Conservation (phyloP, 2,888 invertebrate genomes). For the Morpho deidamia region DNA sequence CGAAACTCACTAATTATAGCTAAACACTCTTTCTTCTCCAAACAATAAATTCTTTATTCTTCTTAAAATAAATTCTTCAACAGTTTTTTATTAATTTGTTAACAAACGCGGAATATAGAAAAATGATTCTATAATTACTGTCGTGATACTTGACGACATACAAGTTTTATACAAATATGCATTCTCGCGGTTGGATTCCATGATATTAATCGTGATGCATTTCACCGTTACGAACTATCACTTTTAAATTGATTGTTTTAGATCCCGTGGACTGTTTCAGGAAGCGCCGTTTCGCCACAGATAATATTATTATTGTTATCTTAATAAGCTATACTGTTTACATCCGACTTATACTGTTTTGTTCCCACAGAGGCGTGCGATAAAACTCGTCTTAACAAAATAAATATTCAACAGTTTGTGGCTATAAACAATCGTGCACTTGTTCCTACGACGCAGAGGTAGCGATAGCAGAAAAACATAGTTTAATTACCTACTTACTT, state of each 20-base stretch:
- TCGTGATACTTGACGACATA: no score
- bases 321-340: slow-evolving; percentile 38
- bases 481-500: background rate
- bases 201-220: no score
- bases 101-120: no score
- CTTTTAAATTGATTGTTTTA: background rate
- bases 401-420: slow-evolving; percentile 71
- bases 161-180: no score
- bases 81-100: no score
- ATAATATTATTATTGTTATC: slow-evolving; percentile 31
- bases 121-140: no score
- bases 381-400: slow-evolving; percentile 66
- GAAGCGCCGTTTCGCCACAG: slow-evolving; percentile 23
- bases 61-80: no score
- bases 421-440: slow-evolving; percentile 64
- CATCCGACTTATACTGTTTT: slow-evolving; percentile 33
- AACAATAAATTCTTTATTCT: no score
- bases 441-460: slow-evolving; percentile 38
- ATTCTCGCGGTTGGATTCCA: no score
- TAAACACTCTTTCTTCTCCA: no score
- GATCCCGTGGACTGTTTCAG: slow-evolving; percentile 16
- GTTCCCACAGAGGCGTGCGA: slow-evolving; percentile 71
- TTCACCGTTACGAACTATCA: background rate
- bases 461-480: slow-evolving; percentile 15
- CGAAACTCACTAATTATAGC: no score